phyloP scores from a whole-genome alignment of 2,113 vertebrate genomes.

The Corydoras sp. region DNA sequence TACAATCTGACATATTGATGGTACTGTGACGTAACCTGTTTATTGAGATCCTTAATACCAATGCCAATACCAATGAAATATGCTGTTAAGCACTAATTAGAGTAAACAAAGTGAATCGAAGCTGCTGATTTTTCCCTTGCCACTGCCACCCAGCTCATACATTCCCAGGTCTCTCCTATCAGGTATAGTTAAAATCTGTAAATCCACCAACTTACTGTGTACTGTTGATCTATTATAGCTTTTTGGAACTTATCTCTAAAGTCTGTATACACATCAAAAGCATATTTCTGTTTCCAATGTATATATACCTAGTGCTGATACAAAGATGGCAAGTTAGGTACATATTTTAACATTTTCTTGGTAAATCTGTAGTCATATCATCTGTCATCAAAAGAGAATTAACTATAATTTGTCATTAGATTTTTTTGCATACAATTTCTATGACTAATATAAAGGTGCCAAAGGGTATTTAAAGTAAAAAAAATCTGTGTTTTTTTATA shows the following conservation, averaged over 20 bases:
- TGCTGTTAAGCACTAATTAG: neutral
- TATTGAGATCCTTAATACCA: too few relatives aligned
- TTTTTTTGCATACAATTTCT: slow-evolving; percentile 32
- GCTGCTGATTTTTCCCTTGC: too few relatives aligned
- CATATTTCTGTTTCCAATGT: slow-evolving; percentile 13
- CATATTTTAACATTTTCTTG: slow-evolving; percentile 30
- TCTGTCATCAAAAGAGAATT: slow-evolving; percentile 12
- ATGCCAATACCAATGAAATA: too few relatives aligned
- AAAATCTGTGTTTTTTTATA: slow-evolving; percentile 44
- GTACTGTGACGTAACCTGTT: too few relatives aligned
- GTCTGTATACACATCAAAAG: slow-evolving; percentile 3
- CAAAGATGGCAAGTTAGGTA: neutral
- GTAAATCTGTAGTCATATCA: slow-evolving; percentile 22
- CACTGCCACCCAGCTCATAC: neutral
- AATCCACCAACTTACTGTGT: too few relatives aligned
- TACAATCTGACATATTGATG: too few relatives aligned
- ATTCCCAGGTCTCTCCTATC: too few relatives aligned
- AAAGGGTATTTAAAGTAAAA: slow-evolving; percentile 80
- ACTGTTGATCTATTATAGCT: neutral
- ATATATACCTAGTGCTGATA: neutral
- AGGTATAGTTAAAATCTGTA: too few relatives aligned
- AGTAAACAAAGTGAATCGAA: slow-evolving; percentile 14
- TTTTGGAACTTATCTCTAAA: slow-evolving; percentile 9
- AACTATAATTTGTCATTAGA: slow-evolving; percentile 7
- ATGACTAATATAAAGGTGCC: slow-evolving; percentile 60